Evolutionary conservation across 2,888 invertebrate genomes (phyloP).

Genomic region (Cosmia trapezina): DNA sequence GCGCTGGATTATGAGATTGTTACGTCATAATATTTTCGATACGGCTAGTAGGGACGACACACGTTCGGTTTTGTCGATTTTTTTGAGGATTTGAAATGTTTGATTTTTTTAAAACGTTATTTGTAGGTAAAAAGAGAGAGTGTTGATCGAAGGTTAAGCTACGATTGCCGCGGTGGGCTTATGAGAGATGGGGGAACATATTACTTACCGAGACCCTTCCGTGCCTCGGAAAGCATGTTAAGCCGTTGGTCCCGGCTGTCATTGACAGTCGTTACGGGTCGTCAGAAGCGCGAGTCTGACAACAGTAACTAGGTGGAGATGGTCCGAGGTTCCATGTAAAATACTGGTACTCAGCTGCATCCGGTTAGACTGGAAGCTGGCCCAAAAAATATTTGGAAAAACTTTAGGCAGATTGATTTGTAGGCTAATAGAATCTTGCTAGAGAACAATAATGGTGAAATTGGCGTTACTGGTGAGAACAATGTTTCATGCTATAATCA

Average conservation of each 20-base stretch:
- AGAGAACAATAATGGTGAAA: not conserved
- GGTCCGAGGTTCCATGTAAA: not conserved
- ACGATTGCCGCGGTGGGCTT: not conserved
- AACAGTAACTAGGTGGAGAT: too few relatives aligned
- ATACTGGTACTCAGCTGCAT: not conserved
- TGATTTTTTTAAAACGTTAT: not conserved
- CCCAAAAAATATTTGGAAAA: not conserved
- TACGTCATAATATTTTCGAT: slow-evolving; percentile 63
- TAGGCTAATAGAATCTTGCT: not conserved
- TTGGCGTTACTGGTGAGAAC: not conserved
- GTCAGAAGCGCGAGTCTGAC: not conserved
- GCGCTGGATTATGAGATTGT: not conserved
- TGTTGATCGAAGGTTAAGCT: not conserved
- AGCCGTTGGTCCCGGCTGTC: not conserved
- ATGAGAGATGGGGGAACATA: not conserved
- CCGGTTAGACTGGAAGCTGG: not conserved
- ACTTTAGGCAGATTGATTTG: not conserved
- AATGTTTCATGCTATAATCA: not conserved
- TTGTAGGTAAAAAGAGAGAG: not conserved
- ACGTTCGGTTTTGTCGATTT: slow-evolving; percentile 14
- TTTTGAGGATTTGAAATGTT: slow-evolving; percentile 4
- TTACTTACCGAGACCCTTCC: not conserved
- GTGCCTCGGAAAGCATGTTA: not conserved
- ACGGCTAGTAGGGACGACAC: slow-evolving; percentile 56
- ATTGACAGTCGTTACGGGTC: not conserved